These are phyloP conservation scores for Resseliella maxima DNA, from an alignment of 2,888 invertebrate genomes.

Conservation along the genomic window DNA sequence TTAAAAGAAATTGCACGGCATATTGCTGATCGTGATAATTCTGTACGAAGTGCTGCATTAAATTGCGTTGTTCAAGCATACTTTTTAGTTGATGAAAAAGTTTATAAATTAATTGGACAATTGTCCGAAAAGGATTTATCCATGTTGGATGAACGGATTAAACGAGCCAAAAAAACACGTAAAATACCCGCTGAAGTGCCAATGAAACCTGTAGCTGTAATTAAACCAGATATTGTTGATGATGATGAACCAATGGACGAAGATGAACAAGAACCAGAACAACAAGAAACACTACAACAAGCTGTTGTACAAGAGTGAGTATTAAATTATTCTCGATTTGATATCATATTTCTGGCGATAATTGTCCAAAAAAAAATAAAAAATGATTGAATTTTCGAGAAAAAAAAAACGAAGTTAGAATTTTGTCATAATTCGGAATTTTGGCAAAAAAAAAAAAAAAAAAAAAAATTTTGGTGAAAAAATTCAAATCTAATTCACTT, in stretches of 20 bases:
- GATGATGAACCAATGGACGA: conserved; percentile 63
- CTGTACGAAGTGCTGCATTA: conserved; percentile 94
- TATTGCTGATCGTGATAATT: conserved; percentile 95
- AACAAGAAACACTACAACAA: neutral
- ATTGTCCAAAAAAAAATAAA: too few relatives aligned
- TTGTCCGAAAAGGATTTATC: conserved; percentile 95
- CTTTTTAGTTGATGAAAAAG: conserved; percentile 87
- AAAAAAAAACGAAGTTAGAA: too few relatives aligned
- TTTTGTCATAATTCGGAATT: too few relatives aligned
- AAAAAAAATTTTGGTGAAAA: too few relatives aligned
- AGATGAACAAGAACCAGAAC: conserved; percentile 62
- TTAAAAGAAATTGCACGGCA: conserved; percentile 89
- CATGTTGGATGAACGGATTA: conserved; percentile 94
- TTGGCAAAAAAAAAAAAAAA: too few relatives aligned
- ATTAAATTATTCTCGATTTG: conserved; percentile 12
- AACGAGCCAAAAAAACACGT: conserved; percentile 81
- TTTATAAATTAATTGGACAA: conserved; percentile 92
- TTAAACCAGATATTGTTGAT: conserved; percentile 63
- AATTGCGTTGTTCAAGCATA: conserved; percentile 94
- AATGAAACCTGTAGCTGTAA: conserved; percentile 65
- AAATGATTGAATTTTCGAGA: too few relatives aligned
- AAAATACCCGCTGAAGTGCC: conserved; percentile 68
- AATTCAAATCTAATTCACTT: conserved; percentile 63
- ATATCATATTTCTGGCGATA: too few relatives aligned
- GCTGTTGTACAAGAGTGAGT: neutral